phyloP scores from a whole-genome alignment of 1,140 invertebrate genomes.

The Drosophila insularis region DNA sequence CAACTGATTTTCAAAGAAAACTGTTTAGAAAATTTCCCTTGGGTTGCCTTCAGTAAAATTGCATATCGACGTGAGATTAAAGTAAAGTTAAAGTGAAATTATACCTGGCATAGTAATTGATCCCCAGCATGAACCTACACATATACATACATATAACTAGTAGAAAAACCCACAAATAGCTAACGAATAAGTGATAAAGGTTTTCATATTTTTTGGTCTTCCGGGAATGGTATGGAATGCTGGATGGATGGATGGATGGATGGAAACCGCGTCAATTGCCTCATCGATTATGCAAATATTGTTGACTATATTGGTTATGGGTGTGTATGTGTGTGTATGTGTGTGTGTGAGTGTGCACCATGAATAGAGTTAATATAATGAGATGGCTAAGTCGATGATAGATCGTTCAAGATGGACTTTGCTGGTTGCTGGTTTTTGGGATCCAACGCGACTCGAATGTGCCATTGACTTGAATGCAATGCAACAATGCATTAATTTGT shows the following conservation, averaged over 20 bases:
- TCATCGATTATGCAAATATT: conserved; percentile 44
- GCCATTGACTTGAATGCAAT: conserved; percentile 32
- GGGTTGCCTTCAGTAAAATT: not conserved
- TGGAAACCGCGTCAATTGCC: conserved; percentile 14
- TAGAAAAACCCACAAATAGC: conserved; percentile 18
- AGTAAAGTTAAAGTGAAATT: not conserved
- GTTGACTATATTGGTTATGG: not conserved
- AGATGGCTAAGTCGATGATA: conserved; percentile 32
- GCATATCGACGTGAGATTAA: not conserved
- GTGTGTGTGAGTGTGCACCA: too few relatives aligned
- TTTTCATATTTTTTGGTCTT: conserved; percentile 3
- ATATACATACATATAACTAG: too few relatives aligned
- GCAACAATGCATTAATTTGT: conserved; percentile 66
- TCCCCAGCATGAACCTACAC: not conserved
- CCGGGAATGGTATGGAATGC: conserved; percentile 11
- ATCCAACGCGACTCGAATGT: conserved; percentile 1
- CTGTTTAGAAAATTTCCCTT: too few relatives aligned
- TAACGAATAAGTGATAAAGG: conserved; percentile 3
- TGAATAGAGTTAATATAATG: not conserved
- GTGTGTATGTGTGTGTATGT: too few relatives aligned
- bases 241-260: conserved; percentile 2
- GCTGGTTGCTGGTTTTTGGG: not conserved
- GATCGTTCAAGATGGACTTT: conserved; percentile 24
- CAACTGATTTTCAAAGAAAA: too few relatives aligned
- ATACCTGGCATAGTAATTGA: not conserved